Evolutionary conservation across 2,113 vertebrate species (phyloP), one percentile per base, ranked within the genome.

Genomic region (Percopsis transmontana): DNA sequence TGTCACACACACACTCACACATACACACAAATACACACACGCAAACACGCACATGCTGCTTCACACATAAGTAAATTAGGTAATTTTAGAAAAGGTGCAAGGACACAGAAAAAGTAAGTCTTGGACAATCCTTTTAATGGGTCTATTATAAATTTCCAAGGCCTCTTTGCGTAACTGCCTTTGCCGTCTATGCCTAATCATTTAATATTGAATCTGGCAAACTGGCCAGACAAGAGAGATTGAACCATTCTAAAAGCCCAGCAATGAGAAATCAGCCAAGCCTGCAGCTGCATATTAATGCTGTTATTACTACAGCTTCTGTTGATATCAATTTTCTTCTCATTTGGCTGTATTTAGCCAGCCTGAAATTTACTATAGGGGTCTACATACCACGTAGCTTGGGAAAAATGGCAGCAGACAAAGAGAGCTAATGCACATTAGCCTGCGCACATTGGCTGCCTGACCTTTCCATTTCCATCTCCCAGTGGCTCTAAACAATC

Each of bases 161-260:
- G 69, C 47, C 70, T 68, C 76, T 81, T 83, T 82, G 66, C 9
- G 27, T 69, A 79, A 83, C 70, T 78, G 74, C 73, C 75, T 65
- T 82, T 82, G 79, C 66, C 56, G 51, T 82, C 58, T 52, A 33
- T 73, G 77, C 66, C 74, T 86, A 82, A 84, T 84, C 77, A 69
- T 87, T 85, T 84, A 60, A 77, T 87, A 86, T 87, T 77, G 80
- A 85, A 88, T 85, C 84, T 86, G 80, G 76, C 76, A 85, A 84
- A 82, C 57, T 21, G 57, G 73, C 75, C 52, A 68, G 87, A 86
- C 79, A 58, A 72, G 66, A 75, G 64, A 77, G 80, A 85, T 81
- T 72, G 79, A 79, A 78, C 70, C 76, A 79, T 86, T 90, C 81
- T 88, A 83, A 85, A 83, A 72, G 12, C 42, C 55, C 58, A 59